Evolutionary conservation across 2,113 vertebrate genomes (phyloP).

Genomic region (Rhinoptilus africanus): DNA sequence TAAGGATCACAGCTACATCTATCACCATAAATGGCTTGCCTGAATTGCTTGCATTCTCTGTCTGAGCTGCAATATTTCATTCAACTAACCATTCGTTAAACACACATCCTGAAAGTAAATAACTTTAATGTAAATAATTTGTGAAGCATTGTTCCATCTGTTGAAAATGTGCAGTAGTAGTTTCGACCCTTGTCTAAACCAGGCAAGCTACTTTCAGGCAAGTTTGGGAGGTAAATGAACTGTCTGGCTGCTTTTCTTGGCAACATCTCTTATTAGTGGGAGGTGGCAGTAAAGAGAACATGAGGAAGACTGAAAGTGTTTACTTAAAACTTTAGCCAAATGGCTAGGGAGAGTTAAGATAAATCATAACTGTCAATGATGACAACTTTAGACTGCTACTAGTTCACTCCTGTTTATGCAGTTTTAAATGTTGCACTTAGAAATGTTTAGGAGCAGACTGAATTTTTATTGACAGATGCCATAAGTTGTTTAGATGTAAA

Average conservation of each 20-base stretch:
- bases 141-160: conserved; percentile 67
- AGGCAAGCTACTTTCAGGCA: conserved; percentile 71
- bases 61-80: conserved; percentile 65
- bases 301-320: conserved; percentile 76
- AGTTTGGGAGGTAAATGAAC: conserved; percentile 77
- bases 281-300: conserved; percentile 76
- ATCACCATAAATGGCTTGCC: conserved; percentile 65
- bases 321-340: conserved; percentile 80
- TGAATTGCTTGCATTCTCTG: conserved; percentile 55
- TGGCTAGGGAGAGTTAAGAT: conserved; percentile 73
- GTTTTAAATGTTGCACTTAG: conserved; percentile 66
- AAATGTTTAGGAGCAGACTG: conserved; percentile 47
- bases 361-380: conserved; percentile 78
- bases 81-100: conserved; percentile 66
- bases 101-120: conserved; percentile 71
- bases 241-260: conserved; percentile 78
- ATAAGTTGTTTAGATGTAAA: conserved; percentile 66
- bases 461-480: conserved; percentile 70
- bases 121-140: conserved; percentile 68
- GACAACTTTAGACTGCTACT: conserved; percentile 79
- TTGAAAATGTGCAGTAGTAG: conserved; percentile 74
- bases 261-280: conserved; percentile 73
- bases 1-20: conserved; percentile 55
- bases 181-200: conserved; percentile 73
- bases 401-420: conserved; percentile 75